Percentiles rank a stretch among this genome's conserved stretches.
These are phyloP conservation scores for Meghimatium bilineatum DNA, from an alignment of 2,888 invertebrate genomes.

Conservation along the genomic window DNA sequence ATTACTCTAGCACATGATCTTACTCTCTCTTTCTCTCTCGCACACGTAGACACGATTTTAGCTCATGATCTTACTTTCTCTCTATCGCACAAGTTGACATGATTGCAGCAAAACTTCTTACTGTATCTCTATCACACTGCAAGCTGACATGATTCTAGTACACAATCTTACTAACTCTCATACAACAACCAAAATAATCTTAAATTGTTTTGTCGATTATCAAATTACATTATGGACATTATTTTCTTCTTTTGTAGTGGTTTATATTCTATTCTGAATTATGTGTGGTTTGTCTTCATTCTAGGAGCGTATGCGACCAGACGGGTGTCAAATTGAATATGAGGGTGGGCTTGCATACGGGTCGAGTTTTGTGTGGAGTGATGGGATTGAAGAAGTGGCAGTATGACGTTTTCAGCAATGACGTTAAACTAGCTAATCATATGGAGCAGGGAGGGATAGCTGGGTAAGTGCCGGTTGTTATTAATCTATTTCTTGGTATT, in stretches of 20 bases:
- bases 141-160: no score
- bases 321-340: constrained; percentile 94
- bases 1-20: no score
- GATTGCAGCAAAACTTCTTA: no score
- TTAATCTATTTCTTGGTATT: no score
- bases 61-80: no score
- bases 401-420: constrained; percentile 94
- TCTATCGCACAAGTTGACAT: no score
- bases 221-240: not conserved
- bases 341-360: constrained; percentile 94
- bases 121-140: no score
- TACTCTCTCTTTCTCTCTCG: no score
- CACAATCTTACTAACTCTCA: no score
- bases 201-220: no score
- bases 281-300: constrained; percentile 31
- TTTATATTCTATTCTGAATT: not conserved
- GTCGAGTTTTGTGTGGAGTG: constrained; percentile 92
- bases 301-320: constrained; percentile 89
- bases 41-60: no score
- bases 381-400: constrained; percentile 94
- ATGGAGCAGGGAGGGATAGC: constrained; percentile 86
- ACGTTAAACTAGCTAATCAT: constrained; percentile 83
- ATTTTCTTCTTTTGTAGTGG: not conserved
- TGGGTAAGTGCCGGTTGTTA: constrained; percentile 82
- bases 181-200: no score